Evolutionary conservation across 35 echinoderm and acorn worm genomes (phyloP).

Genomic region (Ophioderma brevispina): DNA sequence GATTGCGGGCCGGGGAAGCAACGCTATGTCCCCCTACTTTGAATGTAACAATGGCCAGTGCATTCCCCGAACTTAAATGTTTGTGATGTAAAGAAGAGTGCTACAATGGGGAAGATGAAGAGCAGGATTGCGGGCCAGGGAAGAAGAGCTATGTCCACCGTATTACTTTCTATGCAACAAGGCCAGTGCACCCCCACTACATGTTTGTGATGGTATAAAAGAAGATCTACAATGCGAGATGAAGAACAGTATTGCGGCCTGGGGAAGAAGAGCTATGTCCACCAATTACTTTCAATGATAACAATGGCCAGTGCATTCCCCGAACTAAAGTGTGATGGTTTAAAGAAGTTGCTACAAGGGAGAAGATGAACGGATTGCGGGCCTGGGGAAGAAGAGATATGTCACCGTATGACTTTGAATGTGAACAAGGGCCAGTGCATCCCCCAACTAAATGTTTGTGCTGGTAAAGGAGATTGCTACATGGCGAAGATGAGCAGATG

Average conservation of each 20-base stretch:
- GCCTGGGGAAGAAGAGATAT: constrained; percentile 48
- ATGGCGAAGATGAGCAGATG: constrained; percentile 57
- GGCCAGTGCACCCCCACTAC: constrained; percentile 22
- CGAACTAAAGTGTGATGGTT: constrained; percentile 15
- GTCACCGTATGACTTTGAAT: background rate
- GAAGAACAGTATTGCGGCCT: background rate
- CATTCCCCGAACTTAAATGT: background rate
- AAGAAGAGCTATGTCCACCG: constrained; percentile 24
- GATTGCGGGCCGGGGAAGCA: background rate
- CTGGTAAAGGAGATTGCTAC: constrained; percentile 32
- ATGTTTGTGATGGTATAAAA: constrained; percentile 21
- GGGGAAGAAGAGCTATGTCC: background rate
- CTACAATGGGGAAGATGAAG: constrained; percentile 53
- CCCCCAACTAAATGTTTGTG: background rate
- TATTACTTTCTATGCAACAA: constrained; percentile 26
- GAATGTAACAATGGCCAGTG: constrained; percentile 50
- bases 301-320: constrained; percentile 46
- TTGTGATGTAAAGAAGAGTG: constrained; percentile 34
- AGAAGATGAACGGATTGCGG: constrained; percentile 57
- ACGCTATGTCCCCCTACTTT: constrained; percentile 38
- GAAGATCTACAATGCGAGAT: background rate
- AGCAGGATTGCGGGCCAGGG: constrained; percentile 29
- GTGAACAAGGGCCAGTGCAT: constrained; percentile 19
- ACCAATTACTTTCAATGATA: constrained; percentile 12
- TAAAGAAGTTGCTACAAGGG: constrained; percentile 14